These are phyloP conservation scores for Whitmania pigra DNA, from an alignment of 1,140 invertebrate genomes.

Conservation along the genomic window DNA sequence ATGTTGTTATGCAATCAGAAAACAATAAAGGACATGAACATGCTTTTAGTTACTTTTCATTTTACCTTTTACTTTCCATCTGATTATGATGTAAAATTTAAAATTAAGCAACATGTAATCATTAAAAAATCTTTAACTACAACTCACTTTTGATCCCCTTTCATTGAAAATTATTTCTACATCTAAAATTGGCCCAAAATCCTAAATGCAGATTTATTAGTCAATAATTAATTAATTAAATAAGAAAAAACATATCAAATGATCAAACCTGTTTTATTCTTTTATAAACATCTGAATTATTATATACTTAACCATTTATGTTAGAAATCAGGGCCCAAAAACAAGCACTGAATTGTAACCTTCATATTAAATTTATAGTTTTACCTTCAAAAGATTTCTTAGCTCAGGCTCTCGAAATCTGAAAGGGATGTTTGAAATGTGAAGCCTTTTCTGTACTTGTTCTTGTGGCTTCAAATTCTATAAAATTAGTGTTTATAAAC, in stretches of 20 bases:
- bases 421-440: conserved; percentile 18
- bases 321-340: not conserved
- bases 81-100: not conserved
- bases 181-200: conserved; percentile 16
- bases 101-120: not conserved
- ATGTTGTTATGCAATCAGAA: not conserved
- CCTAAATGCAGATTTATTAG: conserved; percentile 5
- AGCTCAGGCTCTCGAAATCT: conserved; percentile 10
- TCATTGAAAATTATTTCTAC: conserved; percentile 98
- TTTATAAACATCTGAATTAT: not conserved
- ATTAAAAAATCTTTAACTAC: not conserved
- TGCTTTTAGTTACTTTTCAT: not conserved
- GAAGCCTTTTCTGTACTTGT: conserved; percentile 7
- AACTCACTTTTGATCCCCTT: conserved; percentile 85
- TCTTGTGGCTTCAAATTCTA: not conserved
- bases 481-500: too few species aligned
- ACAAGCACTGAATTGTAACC: not conserved
- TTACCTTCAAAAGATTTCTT: conserved; percentile 9
- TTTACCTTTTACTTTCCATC: not conserved
- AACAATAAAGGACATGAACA: not conserved
- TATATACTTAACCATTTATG: not conserved
- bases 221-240: not conserved
- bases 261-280: too few species aligned
- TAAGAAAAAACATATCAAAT: too few species aligned
- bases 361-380: not conserved